A percentile compares a stretch with the other conserved stretches of the same genome.
phyloP scores from a whole-genome alignment of 2,797 vertebrate genomes.

The Dallia pectoralis region DNA sequence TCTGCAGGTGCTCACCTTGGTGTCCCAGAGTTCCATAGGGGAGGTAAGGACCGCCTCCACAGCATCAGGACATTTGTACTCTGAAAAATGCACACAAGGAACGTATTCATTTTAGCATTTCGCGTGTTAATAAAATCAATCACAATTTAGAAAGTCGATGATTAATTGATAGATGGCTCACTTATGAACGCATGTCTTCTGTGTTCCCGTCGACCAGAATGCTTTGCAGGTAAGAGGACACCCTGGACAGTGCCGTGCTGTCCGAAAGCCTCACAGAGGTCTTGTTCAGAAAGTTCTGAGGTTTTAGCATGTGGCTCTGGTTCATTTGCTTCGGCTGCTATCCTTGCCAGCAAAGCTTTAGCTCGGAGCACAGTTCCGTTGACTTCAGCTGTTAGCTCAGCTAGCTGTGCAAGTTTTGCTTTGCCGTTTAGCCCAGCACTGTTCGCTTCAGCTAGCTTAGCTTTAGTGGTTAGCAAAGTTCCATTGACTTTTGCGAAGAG shows the following conservation, averaged over 20 bases:
- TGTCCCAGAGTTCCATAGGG: slow-evolving; percentile 58
- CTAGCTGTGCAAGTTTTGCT: not conserved
- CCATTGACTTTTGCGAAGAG: not conserved
- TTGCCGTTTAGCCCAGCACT: slow-evolving; percentile 13
- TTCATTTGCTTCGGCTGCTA: not conserved
- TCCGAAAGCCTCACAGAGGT: slow-evolving; percentile 66
- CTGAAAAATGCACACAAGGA: slow-evolving; percentile 51
- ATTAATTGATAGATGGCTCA: slow-evolving; percentile 63
- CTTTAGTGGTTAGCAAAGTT: not conserved
- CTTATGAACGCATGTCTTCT: slow-evolving; percentile 76
- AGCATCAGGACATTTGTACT: slow-evolving; percentile 66
- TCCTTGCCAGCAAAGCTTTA: not conserved
- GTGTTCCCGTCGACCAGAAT: slow-evolving; percentile 59
- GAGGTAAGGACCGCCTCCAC: slow-evolving; percentile 64
- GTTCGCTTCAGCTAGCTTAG: not conserved
- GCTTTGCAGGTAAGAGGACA: slow-evolving; percentile 66
- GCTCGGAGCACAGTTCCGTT: not conserved
- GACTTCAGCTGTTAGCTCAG: slow-evolving; percentile 18
- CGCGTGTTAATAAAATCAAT: not conserved
- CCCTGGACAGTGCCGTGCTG: slow-evolving; percentile 69
- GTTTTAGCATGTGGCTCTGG: not conserved
- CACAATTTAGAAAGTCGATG: not conserved
- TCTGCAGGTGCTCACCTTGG: slow-evolving; percentile 58
- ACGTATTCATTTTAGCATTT: not conserved
- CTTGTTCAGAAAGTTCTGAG: slow-evolving; percentile 63